A percentile compares a stretch with the other conserved stretches of the same genome.
Evolutionary conservation across 2,888 invertebrate genomes (phyloP).

Genomic region (Agrotis exclamationis): DNA sequence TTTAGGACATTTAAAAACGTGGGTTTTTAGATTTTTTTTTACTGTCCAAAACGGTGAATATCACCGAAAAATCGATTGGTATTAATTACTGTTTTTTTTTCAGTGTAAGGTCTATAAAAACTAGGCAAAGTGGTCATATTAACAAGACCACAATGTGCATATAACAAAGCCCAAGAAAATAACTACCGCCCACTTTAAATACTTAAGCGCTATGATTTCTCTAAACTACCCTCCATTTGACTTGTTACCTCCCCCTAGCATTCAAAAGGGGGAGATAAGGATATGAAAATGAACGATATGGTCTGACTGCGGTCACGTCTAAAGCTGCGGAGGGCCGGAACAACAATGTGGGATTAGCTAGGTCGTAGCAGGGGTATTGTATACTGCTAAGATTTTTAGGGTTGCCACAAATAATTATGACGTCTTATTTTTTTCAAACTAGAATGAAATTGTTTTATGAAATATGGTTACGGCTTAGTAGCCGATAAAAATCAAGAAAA

Average conservation of each 20-base stretch:
- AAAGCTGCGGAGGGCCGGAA: constrained; percentile 38
- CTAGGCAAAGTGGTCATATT: background rate
- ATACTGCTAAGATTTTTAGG: constrained; percentile 45
- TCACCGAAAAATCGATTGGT: no score
- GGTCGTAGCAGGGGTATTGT: constrained; percentile 42
- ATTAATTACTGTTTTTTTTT: no score
- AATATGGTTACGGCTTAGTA: no score
- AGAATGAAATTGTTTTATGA: no score
- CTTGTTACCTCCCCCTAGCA: constrained; percentile 2
- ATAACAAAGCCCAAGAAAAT: constrained; percentile 4
- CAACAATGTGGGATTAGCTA: constrained; percentile 61
- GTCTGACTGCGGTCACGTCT: constrained; percentile 40
- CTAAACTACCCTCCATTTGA: constrained; percentile 18
- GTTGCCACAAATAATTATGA: constrained; percentile 10
- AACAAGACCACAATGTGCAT: background rate
- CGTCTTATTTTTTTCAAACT: background rate
- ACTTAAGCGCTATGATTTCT: constrained; percentile 14
- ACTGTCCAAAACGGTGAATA: no score
- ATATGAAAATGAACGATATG: constrained; percentile 44
- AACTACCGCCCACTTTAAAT: background rate
- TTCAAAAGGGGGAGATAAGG: constrained; percentile 50
- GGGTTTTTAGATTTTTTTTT: no score
- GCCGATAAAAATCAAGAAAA: no score
- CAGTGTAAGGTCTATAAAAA: background rate
- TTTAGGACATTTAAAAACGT: no score